Evolutionary conservation across 2,888 invertebrate genomes (phyloP).

Genomic region (Hydraecia micacea): DNA sequence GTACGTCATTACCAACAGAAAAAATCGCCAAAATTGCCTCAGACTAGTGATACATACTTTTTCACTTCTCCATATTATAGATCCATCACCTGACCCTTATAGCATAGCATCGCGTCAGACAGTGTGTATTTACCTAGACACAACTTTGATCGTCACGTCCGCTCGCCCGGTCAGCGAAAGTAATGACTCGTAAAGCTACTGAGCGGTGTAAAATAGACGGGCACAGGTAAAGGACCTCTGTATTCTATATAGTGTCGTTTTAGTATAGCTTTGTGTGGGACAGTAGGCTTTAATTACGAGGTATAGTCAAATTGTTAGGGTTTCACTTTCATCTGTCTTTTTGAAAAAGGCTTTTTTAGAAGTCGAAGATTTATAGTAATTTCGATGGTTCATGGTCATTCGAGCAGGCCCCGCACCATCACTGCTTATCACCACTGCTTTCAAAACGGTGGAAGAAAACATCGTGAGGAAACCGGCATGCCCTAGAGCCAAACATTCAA

Average conservation of each 20-base stretch:
- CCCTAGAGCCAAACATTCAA: no score
- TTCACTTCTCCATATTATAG: not conserved
- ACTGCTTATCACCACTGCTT: no score
- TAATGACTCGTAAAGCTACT: slow-evolving; percentile 87
- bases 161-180: slow-evolving; percentile 84
- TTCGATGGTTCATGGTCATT: not conserved
- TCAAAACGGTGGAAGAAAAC: no score
- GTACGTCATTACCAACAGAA: not conserved
- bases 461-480: no score
- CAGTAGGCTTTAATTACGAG: slow-evolving; percentile 12
- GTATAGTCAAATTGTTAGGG: not conserved
- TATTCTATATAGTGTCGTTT: slow-evolving; percentile 18
- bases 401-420: no score
- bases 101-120: slow-evolving; percentile 47
- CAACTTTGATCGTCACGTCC: slow-evolving; percentile 78
- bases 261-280: slow-evolving; percentile 41
- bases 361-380: not conserved
- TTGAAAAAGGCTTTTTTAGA: not conserved
- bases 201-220: slow-evolving; percentile 81
- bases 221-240: slow-evolving; percentile 75
- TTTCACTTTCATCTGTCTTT: slow-evolving; percentile 2
- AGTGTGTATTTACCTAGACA: slow-evolving; percentile 29
- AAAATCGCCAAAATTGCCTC: not conserved
- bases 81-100: slow-evolving; percentile 36
- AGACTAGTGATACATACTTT: not conserved